Conservation (phyloP, 1,140 invertebrate genomes). For the Hormaphis cornu region DNA sequence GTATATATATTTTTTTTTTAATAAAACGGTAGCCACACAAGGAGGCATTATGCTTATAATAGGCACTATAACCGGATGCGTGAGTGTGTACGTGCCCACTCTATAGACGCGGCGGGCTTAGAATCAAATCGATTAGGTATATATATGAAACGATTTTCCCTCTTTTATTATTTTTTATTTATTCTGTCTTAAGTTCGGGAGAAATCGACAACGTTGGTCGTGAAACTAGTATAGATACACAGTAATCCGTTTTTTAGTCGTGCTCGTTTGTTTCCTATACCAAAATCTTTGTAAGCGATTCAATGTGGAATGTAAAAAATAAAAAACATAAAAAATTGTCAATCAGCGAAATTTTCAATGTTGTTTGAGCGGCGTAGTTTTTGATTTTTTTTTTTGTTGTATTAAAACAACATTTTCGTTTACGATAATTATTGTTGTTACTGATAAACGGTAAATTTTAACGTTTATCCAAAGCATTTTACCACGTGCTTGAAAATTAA, state of each 20-base stretch:
- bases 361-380: too few relatives aligned
- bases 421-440: too few relatives aligned
- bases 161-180: neutral
- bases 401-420: too few relatives aligned
- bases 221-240: neutral
- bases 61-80: constrained; percentile 8
- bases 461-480: too few relatives aligned
- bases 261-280: too few relatives aligned
- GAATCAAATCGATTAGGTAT: constrained; percentile 9
- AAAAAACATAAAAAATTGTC: too few relatives aligned
- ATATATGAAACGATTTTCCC: neutral
- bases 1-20: constrained; percentile 7
- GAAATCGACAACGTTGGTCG: neutral
- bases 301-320: too few relatives aligned
- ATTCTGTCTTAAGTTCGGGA: neutral
- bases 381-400: too few relatives aligned
- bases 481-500: too few relatives aligned
- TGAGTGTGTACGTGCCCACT: neutral
- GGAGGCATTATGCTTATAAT: constrained; percentile 13
- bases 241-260: neutral
- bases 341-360: too few relatives aligned
- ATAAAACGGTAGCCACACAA: constrained; percentile 27
- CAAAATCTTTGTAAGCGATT: too few relatives aligned
- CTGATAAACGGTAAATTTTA: too few relatives aligned
- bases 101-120: neutral